Conservation (phyloP, 2,888 invertebrate species). For the Cheilosia soror region DNA sequence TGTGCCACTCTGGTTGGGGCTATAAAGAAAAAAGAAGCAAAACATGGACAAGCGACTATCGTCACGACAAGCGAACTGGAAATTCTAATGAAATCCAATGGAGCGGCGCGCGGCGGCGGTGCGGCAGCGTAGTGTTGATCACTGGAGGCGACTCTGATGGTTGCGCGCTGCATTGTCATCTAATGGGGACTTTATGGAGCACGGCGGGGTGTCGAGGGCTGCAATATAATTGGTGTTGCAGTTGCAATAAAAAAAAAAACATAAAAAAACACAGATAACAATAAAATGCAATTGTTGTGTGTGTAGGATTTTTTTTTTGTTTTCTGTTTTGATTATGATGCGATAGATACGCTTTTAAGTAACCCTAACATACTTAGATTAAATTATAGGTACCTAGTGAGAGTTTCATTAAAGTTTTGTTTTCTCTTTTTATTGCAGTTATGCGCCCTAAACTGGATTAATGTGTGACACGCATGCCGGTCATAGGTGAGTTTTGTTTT, state of each 20-base stretch:
- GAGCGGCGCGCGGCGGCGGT: too few species aligned
- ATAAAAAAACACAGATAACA: neutral
- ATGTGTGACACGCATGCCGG: conserved; percentile 76
- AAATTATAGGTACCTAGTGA: neutral
- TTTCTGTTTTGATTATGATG: neutral
- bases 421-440: conserved; percentile 61
- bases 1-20: conserved; percentile 35
- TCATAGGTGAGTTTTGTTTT: conserved; percentile 64
- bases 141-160: conserved; percentile 37
- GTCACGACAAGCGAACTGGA: conserved; percentile 65
- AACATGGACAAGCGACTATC: conserved; percentile 40
- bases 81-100: conserved; percentile 54
- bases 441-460: conserved; percentile 74
- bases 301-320: neutral
- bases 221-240: conserved; percentile 39
- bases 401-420: neutral
- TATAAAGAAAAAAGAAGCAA: conserved; percentile 12
- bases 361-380: neutral
- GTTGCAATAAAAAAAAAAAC: conserved; percentile 8
- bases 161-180: conserved; percentile 37
- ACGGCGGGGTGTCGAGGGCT: conserved; percentile 10
- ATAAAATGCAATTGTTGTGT: conserved; percentile 21
- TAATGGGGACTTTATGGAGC: conserved; percentile 25
- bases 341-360: neutral
- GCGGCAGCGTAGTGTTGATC: conserved; percentile 35